Conservation (phyloP, 2,797 vertebrate species). For the Tarsius wallacei region DNA sequence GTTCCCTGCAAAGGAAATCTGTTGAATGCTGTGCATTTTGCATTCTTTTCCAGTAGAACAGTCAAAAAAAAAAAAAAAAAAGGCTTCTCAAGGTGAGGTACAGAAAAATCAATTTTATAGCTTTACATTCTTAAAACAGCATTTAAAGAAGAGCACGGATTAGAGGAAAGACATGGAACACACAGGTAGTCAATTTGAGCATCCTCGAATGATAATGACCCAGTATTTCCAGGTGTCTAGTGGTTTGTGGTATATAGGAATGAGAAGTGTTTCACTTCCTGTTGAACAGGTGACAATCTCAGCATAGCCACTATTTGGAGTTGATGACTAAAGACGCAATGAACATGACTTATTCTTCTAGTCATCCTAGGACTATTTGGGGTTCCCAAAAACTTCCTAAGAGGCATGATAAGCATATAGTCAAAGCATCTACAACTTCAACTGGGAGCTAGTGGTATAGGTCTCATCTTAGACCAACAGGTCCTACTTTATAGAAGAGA, state of each 20-base stretch:
- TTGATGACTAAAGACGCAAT: background rate
- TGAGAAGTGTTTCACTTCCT: conserved; percentile 42
- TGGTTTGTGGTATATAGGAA: conserved; percentile 43
- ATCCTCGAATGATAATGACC: conserved; percentile 28
- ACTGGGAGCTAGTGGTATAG: background rate
- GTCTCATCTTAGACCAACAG: background rate
- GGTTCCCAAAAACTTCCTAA: background rate
- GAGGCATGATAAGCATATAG: background rate
- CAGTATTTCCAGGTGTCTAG: conserved; percentile 55
- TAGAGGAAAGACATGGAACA: background rate
- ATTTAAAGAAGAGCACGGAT: background rate
- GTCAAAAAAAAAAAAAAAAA: background rate
- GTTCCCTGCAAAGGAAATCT: conserved; percentile 61
- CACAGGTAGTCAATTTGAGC: conserved; percentile 46
- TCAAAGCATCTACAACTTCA: background rate
- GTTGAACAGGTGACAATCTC: conserved; percentile 34
- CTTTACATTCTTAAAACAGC: conserved; percentile 30
- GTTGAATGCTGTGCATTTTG: background rate
- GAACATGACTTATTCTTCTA: background rate
- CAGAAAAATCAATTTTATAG: background rate
- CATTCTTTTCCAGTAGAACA: conserved; percentile 70
- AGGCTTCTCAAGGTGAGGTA: conserved; percentile 45
- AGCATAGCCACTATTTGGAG: conserved; percentile 46
- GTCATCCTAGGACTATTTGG: background rate
- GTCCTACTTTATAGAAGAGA: background rate